Base-by-base conservation (phyloP, 2,888 invertebrate species). In the Sialis fuliginosa region DNA sequence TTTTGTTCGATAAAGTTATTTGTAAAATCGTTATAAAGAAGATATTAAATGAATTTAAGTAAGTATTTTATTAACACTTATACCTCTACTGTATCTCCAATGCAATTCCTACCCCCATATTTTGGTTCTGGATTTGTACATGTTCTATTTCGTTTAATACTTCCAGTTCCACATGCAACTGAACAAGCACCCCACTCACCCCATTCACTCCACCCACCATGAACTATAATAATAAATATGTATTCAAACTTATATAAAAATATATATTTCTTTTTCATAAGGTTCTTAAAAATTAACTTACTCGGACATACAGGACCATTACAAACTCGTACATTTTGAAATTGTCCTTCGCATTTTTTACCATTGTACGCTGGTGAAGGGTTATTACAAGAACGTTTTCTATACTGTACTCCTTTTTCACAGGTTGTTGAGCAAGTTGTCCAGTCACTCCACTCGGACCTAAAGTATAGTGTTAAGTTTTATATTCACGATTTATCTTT, bases 281-380 rank as follows among this genome's bases (percentile, higher is more conserved):
- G 22, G 22, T 22, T 22, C 22, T 22, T 22, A 22, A 22, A 22
- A 22, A 22, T 22, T 22, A 22, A 22, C 22, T 22, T 22, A 22
- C 22, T 37, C 7, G 37, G 37, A 7, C 37, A 37, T 1, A 37
- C 12, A 1, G 6, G 10, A 10, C 12, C 12, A 6, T 6, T 7
- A 2, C 37, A 37, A n/a, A 12, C 6, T 7, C 12, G 6, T 6
- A 37, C 8, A n/a, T 37, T 12, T 37, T 37, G 37, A 8, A 22
- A 42, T n/a, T 6, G 48, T 6, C 58, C 58, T 9, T 39, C 44
- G 55, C 71, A 71, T 2, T 54, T 50, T 33, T 55, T 54, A 1
- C 70, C 69, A 4, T 66, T 66, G 53, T 58, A 58, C 44, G 53
- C 51, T 2, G 68, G 66, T 12, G 52, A 42, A 1, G 63, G 62